Evolutionary conservation across 2,888 invertebrate genomes (phyloP).

Genomic region (Acleris cristana): DNA sequence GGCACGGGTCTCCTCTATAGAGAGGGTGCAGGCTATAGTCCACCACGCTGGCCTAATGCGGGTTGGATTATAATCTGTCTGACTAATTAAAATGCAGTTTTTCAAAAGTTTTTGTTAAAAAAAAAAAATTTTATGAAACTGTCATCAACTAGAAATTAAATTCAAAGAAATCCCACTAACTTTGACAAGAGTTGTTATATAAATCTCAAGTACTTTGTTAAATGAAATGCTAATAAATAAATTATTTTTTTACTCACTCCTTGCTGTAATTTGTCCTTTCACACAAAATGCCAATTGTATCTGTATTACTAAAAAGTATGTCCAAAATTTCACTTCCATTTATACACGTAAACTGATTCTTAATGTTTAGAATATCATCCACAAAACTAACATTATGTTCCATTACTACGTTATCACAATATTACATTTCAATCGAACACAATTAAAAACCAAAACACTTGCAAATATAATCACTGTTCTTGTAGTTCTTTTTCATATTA

Average conservation of each 20-base stretch:
- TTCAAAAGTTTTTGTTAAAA: too few relatives aligned
- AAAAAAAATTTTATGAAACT: too few relatives aligned
- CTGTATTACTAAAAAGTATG: conserved; percentile 61
- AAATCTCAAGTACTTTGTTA: too few relatives aligned
- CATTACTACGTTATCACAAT: conserved; percentile 61
- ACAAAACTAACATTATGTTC: conserved; percentile 64
- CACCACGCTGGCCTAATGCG: too few relatives aligned
- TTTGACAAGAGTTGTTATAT: too few relatives aligned
- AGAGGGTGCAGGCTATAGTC: too few relatives aligned
- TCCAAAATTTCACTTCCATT: conserved; percentile 79
- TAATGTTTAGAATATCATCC: conserved; percentile 60
- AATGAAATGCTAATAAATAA: neutral
- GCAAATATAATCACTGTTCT: conserved; percentile 1
- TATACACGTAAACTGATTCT: conserved; percentile 60
- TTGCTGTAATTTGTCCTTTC: conserved; percentile 58
- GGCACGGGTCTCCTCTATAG: too few relatives aligned
- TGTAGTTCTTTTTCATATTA: conserved; percentile 9
- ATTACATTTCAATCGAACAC: conserved; percentile 39
- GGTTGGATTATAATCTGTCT: too few relatives aligned
- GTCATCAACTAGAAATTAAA: too few relatives aligned
- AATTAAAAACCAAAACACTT: neutral
- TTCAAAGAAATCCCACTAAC: too few relatives aligned
- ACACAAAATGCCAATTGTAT: conserved; percentile 57
- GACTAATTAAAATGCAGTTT: too few relatives aligned
- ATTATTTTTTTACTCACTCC: conserved; percentile 59